These are phyloP conservation scores for Neosilurus mollespiculum DNA, from an alignment of 2,797 vertebrate genomes.

Conservation along the genomic window DNA sequence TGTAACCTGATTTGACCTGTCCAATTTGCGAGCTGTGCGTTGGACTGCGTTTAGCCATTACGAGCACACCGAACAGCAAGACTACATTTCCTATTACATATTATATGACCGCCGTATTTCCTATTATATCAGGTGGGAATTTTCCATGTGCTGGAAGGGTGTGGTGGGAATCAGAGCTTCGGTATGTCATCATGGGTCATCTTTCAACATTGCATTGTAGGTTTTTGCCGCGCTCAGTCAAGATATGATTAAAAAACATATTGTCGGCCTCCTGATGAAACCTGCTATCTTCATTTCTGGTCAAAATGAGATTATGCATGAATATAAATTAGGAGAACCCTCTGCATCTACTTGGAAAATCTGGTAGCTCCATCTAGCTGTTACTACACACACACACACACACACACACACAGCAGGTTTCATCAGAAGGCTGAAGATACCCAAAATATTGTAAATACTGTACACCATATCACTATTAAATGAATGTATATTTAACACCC, in stretches of 20 bases:
- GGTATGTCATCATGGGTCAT: background rate
- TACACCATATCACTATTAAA: background rate
- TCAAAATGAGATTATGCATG: no score
- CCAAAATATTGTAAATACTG: background rate
- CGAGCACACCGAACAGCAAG: background rate
- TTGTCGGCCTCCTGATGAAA: no score
- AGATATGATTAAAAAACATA: no score
- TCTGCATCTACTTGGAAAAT: no score
- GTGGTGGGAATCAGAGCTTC: slow-evolving; percentile 13
- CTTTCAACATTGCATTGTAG: background rate
- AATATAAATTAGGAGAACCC: no score
- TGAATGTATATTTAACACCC: background rate
- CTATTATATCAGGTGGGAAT: slow-evolving; percentile 13
- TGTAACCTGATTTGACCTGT: slow-evolving; percentile 33
- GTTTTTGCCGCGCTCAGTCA: background rate
- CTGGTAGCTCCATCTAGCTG: no score
- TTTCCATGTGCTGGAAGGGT: background rate
- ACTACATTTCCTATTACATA: slow-evolving; percentile 22
- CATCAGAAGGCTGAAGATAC: background rate
- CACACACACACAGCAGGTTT: no score
- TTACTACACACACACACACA: no score
- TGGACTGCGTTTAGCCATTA: slow-evolving; percentile 17
- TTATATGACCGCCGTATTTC: background rate
- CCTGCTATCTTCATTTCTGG: no score
- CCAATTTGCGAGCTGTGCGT: background rate